These are phyloP conservation scores for Anseranas semipalmata DNA, from an alignment of 2,113 vertebrate genomes.

Conservation along the genomic window DNA sequence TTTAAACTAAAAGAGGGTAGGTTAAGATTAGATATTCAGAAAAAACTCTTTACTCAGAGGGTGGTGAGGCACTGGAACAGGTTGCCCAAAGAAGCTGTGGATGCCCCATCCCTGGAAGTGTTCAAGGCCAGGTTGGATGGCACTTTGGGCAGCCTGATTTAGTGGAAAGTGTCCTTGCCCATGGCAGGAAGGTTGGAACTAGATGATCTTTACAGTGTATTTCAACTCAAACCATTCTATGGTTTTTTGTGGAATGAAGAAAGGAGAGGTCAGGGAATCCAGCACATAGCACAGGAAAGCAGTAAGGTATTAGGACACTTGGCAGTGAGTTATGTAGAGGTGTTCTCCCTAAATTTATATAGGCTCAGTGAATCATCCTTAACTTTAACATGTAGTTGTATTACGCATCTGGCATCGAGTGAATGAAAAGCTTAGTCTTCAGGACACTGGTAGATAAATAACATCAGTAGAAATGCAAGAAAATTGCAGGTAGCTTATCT, in stretches of 20 bases:
- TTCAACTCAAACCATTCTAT: background rate
- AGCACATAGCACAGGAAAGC: background rate
- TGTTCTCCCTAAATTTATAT: background rate
- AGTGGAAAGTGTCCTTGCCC: background rate
- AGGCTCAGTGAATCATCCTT: background rate
- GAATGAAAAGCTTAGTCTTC: background rate
- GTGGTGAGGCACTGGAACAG: background rate
- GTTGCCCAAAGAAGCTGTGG: background rate
- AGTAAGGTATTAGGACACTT: background rate
- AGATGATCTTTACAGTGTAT: background rate
- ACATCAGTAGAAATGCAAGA: background rate
- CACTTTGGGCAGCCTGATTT: background rate
- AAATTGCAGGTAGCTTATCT: background rate
- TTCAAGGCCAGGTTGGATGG: background rate
- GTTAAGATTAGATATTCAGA: background rate
- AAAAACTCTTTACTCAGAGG: background rate
- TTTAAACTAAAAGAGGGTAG: background rate
- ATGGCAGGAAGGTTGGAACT: background rate
- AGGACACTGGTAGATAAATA: background rate
- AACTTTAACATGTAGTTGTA: background rate
- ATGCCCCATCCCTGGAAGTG: background rate
- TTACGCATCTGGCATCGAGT: background rate
- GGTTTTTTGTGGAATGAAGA: background rate
- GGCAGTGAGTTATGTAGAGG: background rate
- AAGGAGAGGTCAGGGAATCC: background rate